Evolutionary conservation across 2,113 vertebrate genomes (phyloP).

Genomic region (Sander vitreus): DNA sequence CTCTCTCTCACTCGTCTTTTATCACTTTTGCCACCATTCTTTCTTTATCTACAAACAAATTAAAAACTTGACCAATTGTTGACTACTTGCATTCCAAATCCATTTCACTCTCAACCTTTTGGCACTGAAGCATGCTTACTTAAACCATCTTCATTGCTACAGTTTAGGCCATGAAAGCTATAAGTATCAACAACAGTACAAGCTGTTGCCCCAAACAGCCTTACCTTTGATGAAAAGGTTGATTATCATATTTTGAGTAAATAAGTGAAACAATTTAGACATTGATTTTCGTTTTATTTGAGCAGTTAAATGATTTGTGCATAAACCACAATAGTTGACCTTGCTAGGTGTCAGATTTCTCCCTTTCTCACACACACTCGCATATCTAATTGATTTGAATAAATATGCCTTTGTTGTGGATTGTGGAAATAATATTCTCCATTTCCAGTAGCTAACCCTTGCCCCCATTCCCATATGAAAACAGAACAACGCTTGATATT

Average conservation of each 20-base stretch:
- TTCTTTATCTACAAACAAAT: conserved; percentile 30
- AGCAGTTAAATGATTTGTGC: conserved; percentile 30
- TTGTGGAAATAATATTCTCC: not conserved
- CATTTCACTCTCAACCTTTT: not conserved
- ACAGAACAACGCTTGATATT: not conserved
- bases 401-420: conserved; percentile 19
- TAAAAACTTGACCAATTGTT: conserved; percentile 13
- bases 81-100: conserved; percentile 14
- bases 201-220: not conserved
- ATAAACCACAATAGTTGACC: not conserved
- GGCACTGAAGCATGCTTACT: not conserved
- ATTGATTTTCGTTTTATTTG: conserved; percentile 29
- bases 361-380: not conserved
- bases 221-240: conserved; percentile 7
- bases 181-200: not conserved
- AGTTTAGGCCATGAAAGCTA: not conserved
- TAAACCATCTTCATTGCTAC: not conserved
- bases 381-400: conserved; percentile 32
- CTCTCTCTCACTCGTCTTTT: not conserved
- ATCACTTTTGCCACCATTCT: conserved; percentile 8
- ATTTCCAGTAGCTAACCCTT: conserved; percentile 27
- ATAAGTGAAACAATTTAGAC: conserved; percentile 7
- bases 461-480: conserved; percentile 15
- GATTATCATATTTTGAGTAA: conserved; percentile 1
- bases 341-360: conserved; percentile 1